Evolutionary conservation across 2,888 invertebrate genomes (phyloP).

Genomic region (Bombylius discolor): DNA sequence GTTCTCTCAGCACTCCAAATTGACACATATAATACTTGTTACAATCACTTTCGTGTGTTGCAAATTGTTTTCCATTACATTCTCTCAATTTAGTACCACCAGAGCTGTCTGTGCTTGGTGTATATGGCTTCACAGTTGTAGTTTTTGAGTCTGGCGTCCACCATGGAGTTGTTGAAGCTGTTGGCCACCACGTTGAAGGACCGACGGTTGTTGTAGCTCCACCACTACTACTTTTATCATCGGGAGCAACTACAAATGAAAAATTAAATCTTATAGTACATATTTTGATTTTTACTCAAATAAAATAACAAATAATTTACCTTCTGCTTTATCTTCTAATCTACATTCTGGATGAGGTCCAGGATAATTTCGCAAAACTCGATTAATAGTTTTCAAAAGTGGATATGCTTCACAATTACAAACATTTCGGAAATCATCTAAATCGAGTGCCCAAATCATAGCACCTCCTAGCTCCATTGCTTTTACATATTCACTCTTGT

Average conservation of each 20-base stretch:
- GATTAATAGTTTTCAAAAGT: slow-evolving; percentile 63
- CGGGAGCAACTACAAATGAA: slow-evolving; percentile 3
- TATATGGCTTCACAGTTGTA: slow-evolving; percentile 2
- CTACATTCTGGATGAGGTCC: slow-evolving; percentile 51
- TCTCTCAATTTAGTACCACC: slow-evolving; percentile 9
- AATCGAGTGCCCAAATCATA: slow-evolving; percentile 82
- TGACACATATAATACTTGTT: slow-evolving; percentile 70
- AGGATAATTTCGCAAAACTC: slow-evolving; percentile 57
- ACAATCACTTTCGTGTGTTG: slow-evolving; percentile 53
- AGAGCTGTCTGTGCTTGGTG: not conserved
- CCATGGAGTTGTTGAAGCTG: slow-evolving; percentile 4
- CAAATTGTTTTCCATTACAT: slow-evolving; percentile 37
- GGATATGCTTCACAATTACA: slow-evolving; percentile 76
- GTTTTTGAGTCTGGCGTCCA: slow-evolving; percentile 5
- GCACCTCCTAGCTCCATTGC: slow-evolving; percentile 69
- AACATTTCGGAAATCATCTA: slow-evolving; percentile 72
- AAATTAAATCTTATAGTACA: not conserved
- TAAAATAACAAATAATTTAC: slow-evolving; percentile 19
- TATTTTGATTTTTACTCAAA: not conserved
- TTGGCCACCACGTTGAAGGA: not conserved
- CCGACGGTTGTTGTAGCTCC: not conserved
- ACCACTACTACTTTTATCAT: not conserved
- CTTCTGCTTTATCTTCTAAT: slow-evolving; percentile 36
- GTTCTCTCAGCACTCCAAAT: slow-evolving; percentile 53
- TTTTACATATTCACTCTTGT: slow-evolving; percentile 70